phyloP scores from a whole-genome alignment of 2,113 vertebrate species.

The Eonycteris spelaea region DNA sequence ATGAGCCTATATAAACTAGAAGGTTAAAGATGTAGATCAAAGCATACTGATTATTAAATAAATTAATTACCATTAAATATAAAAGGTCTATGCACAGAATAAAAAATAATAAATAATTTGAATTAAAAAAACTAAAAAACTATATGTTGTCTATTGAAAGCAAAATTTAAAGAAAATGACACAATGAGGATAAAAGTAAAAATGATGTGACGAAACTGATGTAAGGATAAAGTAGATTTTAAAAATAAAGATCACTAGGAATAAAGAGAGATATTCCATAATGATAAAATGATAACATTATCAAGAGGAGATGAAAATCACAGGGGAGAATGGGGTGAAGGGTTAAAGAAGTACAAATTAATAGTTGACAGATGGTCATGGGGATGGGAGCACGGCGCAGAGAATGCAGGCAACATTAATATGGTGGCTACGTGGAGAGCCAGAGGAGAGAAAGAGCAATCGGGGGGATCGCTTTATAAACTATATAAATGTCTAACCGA shows the following conservation, averaged over 20 bases:
- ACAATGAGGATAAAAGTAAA: neutral
- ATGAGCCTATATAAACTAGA: neutral
- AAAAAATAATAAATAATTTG: neutral
- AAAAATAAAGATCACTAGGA: no score
- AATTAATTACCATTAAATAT: neutral
- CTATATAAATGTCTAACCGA: no score
- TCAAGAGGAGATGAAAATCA: neutral
- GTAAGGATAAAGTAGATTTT: neutral
- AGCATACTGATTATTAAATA: neutral
- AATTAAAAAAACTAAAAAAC: neutral
- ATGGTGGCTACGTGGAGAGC: no score
- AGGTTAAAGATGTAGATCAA: neutral
- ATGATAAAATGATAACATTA: neutral
- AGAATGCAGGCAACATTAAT: no score
- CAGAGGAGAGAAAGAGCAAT: no score
- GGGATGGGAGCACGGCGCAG: no score
- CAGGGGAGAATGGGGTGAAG: no score
- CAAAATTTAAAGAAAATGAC: neutral
- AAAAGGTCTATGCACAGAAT: neutral
- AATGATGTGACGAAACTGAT: neutral
- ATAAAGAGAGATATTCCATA: neutral
- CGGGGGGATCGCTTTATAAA: no score
- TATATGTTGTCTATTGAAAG: neutral
- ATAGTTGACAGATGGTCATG: no score
- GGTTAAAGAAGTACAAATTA: no score